Base-by-base conservation (phyloP, 2,797 vertebrate genomes). In the Acomys russatus region DNA sequence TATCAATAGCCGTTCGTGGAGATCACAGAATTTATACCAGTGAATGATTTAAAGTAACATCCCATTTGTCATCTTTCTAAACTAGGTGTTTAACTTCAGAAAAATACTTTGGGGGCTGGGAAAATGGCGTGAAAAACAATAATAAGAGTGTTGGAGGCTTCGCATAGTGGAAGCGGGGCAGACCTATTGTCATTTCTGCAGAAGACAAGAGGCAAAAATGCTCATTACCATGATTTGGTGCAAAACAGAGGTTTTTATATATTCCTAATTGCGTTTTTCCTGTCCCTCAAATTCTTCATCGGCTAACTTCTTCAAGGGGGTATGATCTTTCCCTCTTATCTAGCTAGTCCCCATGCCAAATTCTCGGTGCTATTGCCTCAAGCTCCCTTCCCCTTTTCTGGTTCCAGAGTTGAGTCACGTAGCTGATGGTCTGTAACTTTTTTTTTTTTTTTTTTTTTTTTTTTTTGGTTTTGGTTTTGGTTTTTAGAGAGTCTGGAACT, bases 61-160 rank as follows among this genome's bases (percentile, higher is more conserved):
- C 2, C 22, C 1, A 20, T 44, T 91, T 76, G 28, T 78, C 61
- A 85, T 78, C 93, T 92, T 89, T 88, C 78, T 91, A 78, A 68
- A 78, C 1, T 22, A 51, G 44, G 61, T 59, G 90, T 94, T 95
- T 86, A 63, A 54, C 59, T 91, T 87, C 56, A 92, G 66, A 54
- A 96, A 88, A 74, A 17, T 51, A 25, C 44, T 66, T 78, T 11
- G 3, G 77, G 64, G 59, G 25, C 68, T 88, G 54, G 51, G 85
- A 28, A 35, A 68, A 38, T 30, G n/a, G 54, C 25, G 1, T 38
- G 22, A 38, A 49, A 87, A 59, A 20, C 68, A 38, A 23, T 5
- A 28, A 38, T 35, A 38, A 73, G 68, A 88, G 68, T 11, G 1
- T 51, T 38, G 9, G 14, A 28, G 51, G 70, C 22, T 73, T 17